A percentile compares a stretch with the other conserved stretches of the same genome.
Conservation (phyloP, 1,140 invertebrate genomes). For the Heliconius nattereri region DNA sequence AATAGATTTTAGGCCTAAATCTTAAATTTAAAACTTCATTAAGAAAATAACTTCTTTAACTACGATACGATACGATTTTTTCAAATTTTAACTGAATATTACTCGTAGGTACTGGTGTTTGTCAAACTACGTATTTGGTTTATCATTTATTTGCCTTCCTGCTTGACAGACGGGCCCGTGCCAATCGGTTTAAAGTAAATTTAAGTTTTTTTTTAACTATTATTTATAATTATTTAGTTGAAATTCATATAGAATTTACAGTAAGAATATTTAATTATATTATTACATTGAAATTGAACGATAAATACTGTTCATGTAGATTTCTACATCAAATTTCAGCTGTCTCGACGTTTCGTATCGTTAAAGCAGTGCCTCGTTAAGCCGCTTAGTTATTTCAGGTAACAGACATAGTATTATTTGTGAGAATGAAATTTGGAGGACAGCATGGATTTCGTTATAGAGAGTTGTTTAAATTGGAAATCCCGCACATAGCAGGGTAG, state of each 20-base stretch:
- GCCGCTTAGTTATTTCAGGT: conserved; percentile 1
- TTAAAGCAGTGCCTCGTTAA: not conserved
- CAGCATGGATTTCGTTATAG: not conserved
- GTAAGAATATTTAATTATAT: too few relatives aligned
- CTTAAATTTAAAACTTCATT: too few relatives aligned
- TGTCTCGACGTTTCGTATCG: not conserved
- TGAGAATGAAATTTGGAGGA: not conserved
- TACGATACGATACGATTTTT: too few relatives aligned
- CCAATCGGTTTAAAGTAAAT: not conserved
- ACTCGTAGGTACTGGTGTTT: not conserved
- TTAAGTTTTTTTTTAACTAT: not conserved
- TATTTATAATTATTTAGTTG: too few relatives aligned
- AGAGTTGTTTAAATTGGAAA: not conserved
- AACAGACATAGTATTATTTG: not conserved
- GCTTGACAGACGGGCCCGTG: not conserved
- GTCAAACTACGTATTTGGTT: not conserved
- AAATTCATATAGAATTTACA: too few relatives aligned
- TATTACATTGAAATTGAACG: not conserved
- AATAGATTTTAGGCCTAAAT: not conserved
- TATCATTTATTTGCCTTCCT: not conserved
- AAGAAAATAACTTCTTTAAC: too few relatives aligned
- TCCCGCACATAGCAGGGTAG: too few relatives aligned
- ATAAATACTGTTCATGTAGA: not conserved
- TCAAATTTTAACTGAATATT: too few relatives aligned
- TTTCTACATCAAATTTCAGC: not conserved